Conservation (phyloP, 2,113 vertebrate species). For the Gambusia affinis region DNA sequence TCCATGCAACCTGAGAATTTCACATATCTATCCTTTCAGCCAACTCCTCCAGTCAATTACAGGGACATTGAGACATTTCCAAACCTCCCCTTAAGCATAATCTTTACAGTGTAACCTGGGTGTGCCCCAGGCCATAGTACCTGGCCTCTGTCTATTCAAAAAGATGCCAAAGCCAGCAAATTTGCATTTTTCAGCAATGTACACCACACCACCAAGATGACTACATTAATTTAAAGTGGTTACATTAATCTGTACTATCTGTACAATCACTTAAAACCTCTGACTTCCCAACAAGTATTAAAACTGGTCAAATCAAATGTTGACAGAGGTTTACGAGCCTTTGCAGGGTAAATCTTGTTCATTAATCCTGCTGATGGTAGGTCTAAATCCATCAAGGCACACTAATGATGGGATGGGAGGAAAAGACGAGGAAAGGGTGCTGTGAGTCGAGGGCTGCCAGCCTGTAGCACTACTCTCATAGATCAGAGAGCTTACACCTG, state of each 20-base stretch:
- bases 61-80: not conserved
- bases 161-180: not conserved
- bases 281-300: constrained; percentile 7
- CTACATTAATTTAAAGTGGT: not conserved
- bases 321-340: not conserved
- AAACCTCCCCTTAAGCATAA: not conserved
- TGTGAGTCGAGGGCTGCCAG: constrained; percentile 8
- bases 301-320: constrained; percentile 3
- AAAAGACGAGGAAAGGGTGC: not conserved
- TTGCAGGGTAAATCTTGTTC: not conserved
- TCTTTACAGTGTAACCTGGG: not conserved
- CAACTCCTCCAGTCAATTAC: not conserved
- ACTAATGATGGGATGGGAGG: constrained; percentile 1
- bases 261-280: not conserved
- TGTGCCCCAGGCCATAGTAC: not conserved
- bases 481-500: constrained; percentile 55
- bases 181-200: not conserved
- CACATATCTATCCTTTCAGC: not conserved
- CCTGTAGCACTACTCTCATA: constrained; percentile 22
- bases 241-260: not conserved
- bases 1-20: not conserved
- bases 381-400: constrained; percentile 12
- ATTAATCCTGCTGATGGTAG: not conserved
- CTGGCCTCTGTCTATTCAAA: not conserved
- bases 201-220: not conserved